A percentile compares a stretch with the other conserved stretches of the same genome.
Evolutionary conservation across 2,797 vertebrate species (phyloP).

Genomic region (Myotis findleyi): DNA sequence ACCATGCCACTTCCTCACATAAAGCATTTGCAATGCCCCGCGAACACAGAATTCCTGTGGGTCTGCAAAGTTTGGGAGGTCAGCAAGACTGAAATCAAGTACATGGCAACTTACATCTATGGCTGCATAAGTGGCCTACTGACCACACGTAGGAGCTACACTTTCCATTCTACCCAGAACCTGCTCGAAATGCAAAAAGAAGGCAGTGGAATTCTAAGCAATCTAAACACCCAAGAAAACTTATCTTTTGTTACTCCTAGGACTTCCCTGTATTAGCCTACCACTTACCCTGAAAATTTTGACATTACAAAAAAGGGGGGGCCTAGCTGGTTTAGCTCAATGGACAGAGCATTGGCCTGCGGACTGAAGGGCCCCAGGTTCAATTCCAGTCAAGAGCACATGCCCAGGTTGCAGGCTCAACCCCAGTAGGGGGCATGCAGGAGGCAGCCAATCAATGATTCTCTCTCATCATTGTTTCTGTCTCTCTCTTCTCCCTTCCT

Average conservation of each 20-base stretch:
- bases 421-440: no score
- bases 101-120: neutral
- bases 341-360: no score
- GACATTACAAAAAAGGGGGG: neutral
- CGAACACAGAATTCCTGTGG: neutral
- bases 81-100: neutral
- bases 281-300: neutral
- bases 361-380: no score
- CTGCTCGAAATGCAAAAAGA: neutral
- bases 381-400: no score
- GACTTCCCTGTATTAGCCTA: neutral
- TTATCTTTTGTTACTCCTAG: neutral
- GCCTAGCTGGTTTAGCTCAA: no score
- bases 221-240: neutral
- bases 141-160: neutral
- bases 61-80: neutral
- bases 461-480: no score
- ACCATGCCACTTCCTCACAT: fast-evolving
- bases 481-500: no score
- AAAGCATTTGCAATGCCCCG: fast-evolving
- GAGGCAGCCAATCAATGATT: no score
- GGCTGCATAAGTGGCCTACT: neutral
- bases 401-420: no score
- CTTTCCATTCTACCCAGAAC: neutral
- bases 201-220: neutral